Conservation (phyloP, 2,797 vertebrate genomes). For the Gymnothorax reevesii region DNA sequence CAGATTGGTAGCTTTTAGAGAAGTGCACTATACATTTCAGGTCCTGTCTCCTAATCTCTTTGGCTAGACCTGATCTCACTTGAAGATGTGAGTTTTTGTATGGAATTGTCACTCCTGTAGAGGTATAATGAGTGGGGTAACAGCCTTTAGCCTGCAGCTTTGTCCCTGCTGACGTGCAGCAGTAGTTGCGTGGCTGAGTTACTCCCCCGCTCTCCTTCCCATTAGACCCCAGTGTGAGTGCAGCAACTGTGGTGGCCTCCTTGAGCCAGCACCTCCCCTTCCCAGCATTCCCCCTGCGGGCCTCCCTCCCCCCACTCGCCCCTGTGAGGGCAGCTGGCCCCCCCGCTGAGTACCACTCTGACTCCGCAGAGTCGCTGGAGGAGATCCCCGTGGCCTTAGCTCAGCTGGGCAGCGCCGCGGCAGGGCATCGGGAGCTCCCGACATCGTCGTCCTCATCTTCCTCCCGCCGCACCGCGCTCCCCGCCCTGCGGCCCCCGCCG, state of each 20-base stretch:
- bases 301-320: slow-evolving; percentile 59
- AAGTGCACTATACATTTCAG: too few species aligned
- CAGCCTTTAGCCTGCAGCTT: background rate
- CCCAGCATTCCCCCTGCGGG: slow-evolving; percentile 69
- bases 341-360: slow-evolving; percentile 81
- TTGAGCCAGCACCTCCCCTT: slow-evolving; percentile 67
- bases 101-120: background rate
- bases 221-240: slow-evolving; percentile 63
- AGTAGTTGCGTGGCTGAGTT: slow-evolving; percentile 19
- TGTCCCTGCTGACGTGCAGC: background rate
- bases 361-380: slow-evolving; percentile 86
- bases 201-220: slow-evolving; percentile 39
- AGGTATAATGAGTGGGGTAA: background rate
- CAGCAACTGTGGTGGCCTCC: slow-evolving; percentile 61
- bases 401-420: slow-evolving; percentile 76
- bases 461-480: slow-evolving; percentile 40
- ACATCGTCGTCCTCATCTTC: slow-evolving; percentile 17
- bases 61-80: too few species aligned
- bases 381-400: slow-evolving; percentile 87
- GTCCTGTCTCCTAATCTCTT: too few species aligned
- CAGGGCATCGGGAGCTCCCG: slow-evolving; percentile 16
- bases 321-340: slow-evolving; percentile 70
- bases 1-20: too few species aligned
- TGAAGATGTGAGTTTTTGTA: background rate
- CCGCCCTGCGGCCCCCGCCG: slow-evolving; percentile 41